phyloP scores from a whole-genome alignment of 2,113 vertebrate genomes.

The Dascyllus trimaculatus region DNA sequence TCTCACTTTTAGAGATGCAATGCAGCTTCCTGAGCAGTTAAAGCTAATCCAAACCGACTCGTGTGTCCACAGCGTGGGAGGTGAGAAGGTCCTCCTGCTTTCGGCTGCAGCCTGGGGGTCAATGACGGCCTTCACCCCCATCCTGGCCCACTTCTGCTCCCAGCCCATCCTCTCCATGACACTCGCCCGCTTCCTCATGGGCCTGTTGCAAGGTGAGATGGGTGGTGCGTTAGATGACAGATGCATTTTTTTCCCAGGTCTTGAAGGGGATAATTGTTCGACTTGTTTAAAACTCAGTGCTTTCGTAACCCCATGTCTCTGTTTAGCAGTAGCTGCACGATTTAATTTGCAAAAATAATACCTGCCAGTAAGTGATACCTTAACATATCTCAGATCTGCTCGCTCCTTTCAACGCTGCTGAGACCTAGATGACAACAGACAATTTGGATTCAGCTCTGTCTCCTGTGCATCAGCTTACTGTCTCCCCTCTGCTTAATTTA shows the following conservation, averaged over 20 bases:
- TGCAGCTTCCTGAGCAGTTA: neutral
- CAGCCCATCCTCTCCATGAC: constrained; percentile 91
- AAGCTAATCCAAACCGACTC: constrained; percentile 10
- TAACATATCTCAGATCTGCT: no score
- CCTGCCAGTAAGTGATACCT: no score
- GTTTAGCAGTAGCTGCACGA: no score
- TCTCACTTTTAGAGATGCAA: neutral
- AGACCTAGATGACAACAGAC: no score
- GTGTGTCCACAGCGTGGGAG: constrained; percentile 88
- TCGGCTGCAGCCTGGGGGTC: constrained; percentile 93
- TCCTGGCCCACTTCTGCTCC: constrained; percentile 88
- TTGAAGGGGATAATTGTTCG: neutral
- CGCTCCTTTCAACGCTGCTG: no score
- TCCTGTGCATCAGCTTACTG: no score
- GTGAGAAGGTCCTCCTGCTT: constrained; percentile 93
- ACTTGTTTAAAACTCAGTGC: neutral
- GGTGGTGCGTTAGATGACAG: neutral
- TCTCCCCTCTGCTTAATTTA: no score
- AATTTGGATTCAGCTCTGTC: no score
- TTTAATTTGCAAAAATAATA: no score
- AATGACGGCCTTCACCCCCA: constrained; percentile 89
- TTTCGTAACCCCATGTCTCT: no score
- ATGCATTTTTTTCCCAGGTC: neutral
- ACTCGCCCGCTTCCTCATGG: constrained; percentile 91
- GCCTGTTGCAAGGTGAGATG: constrained; percentile 93